Evolutionary conservation across 2,797 vertebrate genomes (phyloP).

Genomic region (Onychomys arenicola): DNA sequence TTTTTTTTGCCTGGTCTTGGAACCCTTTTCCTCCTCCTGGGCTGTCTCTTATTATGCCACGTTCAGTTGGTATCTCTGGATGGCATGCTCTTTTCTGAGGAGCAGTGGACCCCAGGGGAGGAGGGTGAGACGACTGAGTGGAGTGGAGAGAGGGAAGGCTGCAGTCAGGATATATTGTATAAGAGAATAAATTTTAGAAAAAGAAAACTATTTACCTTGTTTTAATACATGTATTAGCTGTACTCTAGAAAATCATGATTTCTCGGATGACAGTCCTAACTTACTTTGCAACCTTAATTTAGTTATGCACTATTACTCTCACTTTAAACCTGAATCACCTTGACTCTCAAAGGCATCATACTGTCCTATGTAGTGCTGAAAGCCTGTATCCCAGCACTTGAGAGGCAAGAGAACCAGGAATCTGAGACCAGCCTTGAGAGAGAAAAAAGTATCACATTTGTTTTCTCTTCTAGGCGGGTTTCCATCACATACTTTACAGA

Average conservation of each 20-base stretch:
- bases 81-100: neutral
- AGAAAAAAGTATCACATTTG: neutral
- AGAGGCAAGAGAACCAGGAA: neutral
- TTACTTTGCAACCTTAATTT: neutral
- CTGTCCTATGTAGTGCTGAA: neutral
- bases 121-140: neutral
- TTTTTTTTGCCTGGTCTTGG: neutral
- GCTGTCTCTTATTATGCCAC: neutral
- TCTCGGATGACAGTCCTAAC: neutral
- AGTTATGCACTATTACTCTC: neutral
- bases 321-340: neutral
- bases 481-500: neutral
- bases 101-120: neutral
- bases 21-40: neutral
- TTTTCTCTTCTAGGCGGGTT: neutral
- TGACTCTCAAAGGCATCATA: neutral
- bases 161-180: neutral
- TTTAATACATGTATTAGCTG: neutral
- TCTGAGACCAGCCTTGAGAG: neutral
- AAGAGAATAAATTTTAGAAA: neutral
- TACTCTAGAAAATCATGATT: neutral
- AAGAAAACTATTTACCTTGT: neutral
- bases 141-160: neutral
- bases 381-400: neutral
- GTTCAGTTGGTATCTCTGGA: neutral